Evolutionary conservation across 2,888 invertebrate species (phyloP), one percentile per base, ranked within the genome.

Genomic region (Drosophila nr. fundita): DNA sequence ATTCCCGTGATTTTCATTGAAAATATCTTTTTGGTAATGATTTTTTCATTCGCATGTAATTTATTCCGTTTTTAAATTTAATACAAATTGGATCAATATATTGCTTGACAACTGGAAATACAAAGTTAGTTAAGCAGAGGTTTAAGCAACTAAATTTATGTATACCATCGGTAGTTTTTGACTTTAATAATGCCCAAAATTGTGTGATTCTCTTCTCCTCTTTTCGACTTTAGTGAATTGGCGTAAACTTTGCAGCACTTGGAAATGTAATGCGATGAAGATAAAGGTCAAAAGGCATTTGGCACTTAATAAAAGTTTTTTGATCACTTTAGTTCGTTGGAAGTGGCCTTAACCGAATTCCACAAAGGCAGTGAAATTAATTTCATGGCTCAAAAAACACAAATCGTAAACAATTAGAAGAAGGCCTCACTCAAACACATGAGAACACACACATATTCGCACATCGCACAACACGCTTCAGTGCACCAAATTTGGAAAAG

Each of bases 301-400:
- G 76, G 59, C 64, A 76, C 68, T 68, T 62, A 62, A 68, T 73
- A 58, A 75, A 76, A 52, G 48, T 59, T 65, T 54, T 59, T 50
- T 42, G 61, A 53, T n/a, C 57, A 58, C 58, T 53, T 62, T 80
- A 68, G 58, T 58, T 68, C 6, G 27, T 34, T 58, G 48, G n/a
- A 50, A 50, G 68, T 61, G 66, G 67, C 72, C 61, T 71, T 60
- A 76, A 70, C 29, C 34, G 69, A 62, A 48, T 40, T 52, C 42
- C 48, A 60, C 63, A 73, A 77, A 75, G 80, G 80, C 82, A 77
- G 76, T 72, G 75, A 89, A 89, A 90, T 89, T 90, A 89, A 89
- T 89, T 89, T 89, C 89, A 89, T 88, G 89, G 79, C 80, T 84
- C 84, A 70, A 74, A 78, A 83, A 83, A 82, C 78, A 75, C 81